These are phyloP conservation scores for Ochropleura plecta DNA, from an alignment of 2,888 invertebrate species.

Conservation along the genomic window DNA sequence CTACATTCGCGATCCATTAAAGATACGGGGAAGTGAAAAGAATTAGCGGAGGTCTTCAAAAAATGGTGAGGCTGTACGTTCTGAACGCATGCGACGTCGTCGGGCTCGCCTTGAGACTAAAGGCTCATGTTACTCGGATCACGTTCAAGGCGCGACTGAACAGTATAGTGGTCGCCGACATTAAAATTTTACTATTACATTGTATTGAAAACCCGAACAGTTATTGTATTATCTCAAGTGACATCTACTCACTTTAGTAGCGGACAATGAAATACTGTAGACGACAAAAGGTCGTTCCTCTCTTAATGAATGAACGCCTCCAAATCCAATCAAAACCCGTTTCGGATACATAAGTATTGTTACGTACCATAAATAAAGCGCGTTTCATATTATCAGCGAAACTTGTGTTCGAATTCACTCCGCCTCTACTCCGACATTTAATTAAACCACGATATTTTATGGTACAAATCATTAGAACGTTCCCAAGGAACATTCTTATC, in stretches of 20 bases:
- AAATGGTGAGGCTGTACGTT: constrained; percentile 76
- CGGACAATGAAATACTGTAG: constrained; percentile 55
- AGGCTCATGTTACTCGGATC: constrained; percentile 88
- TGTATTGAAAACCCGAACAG: constrained; percentile 71
- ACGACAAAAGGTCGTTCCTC: constrained; percentile 67
- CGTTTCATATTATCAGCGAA: constrained; percentile 76
- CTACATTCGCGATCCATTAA: constrained; percentile 66
- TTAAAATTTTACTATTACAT: constrained; percentile 77
- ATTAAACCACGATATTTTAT: constrained; percentile 85
- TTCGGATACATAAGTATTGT: constrained; percentile 70
- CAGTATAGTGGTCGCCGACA: constrained; percentile 77
- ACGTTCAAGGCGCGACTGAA: constrained; percentile 87
- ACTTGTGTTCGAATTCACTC: constrained; percentile 78
- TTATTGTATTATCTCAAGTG: constrained; percentile 62
- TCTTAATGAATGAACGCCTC: constrained; percentile 70
- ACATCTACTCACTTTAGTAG: constrained; percentile 56
- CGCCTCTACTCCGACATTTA: constrained; percentile 84
- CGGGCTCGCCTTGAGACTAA: constrained; percentile 86
- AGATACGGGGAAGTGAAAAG: constrained; percentile 69
- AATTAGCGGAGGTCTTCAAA: constrained; percentile 77
- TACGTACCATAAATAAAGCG: constrained; percentile 75
- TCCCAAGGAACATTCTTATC: constrained; percentile 68
- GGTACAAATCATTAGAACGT: constrained; percentile 78
- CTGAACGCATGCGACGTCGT: constrained; percentile 80
- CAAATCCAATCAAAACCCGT: constrained; percentile 75